These are phyloP conservation scores for Diplolepis rosae DNA, from an alignment of 2,888 invertebrate genomes.

Conservation along the genomic window DNA sequence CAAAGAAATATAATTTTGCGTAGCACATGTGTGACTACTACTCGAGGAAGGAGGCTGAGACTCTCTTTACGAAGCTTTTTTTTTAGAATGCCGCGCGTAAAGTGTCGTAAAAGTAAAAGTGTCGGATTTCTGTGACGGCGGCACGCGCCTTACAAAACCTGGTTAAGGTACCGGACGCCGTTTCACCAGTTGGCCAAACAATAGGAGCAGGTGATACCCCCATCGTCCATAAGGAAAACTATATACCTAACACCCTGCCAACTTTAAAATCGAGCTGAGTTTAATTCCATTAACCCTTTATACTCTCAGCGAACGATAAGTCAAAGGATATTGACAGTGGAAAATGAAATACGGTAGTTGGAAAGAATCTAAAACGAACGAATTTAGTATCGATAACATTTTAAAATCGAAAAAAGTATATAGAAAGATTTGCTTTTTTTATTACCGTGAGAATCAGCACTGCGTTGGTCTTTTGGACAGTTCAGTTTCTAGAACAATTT, in stretches of 20 bases:
- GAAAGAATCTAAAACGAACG: neutral
- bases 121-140: slow-evolving; percentile 57
- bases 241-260: slow-evolving; percentile 17
- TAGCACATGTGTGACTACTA: slow-evolving; percentile 35
- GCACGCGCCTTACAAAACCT: slow-evolving; percentile 50
- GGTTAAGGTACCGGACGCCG: slow-evolving; percentile 45
- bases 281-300: slow-evolving; percentile 12
- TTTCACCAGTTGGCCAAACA: slow-evolving; percentile 52
- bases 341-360: neutral
- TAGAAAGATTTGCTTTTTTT: too few species aligned
- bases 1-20: slow-evolving; percentile 26
- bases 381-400: neutral
- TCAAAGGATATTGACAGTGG: neutral
- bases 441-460: neutral
- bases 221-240: slow-evolving; percentile 17
- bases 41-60: neutral
- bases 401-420: neutral
- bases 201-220: slow-evolving; percentile 60
- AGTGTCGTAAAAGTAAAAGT: slow-evolving; percentile 58
- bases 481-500: neutral
- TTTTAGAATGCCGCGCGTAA: slow-evolving; percentile 32
- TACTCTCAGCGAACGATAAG: neutral
- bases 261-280: slow-evolving; percentile 13
- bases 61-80: slow-evolving; percentile 7
- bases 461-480: neutral